These are phyloP conservation scores for Drosophila emarginata DNA, from an alignment of 2,888 invertebrate genomes.

Conservation along the genomic window DNA sequence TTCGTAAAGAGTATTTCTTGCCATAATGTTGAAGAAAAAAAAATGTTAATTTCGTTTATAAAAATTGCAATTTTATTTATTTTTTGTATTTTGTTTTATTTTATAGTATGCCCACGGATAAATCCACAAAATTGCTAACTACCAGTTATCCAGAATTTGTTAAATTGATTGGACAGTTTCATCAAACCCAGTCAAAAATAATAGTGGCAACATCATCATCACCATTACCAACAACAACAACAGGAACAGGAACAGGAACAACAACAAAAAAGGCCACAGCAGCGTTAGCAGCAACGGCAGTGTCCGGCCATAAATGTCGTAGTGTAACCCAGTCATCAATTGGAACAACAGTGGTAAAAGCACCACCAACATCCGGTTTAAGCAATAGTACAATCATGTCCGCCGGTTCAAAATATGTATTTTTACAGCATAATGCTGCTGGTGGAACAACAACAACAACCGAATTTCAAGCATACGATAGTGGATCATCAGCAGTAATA, in stretches of 20 bases:
- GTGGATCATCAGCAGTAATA: too few relatives aligned
- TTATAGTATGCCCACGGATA: conserved; percentile 82
- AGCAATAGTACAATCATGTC: conserved; percentile 2
- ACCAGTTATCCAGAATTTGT: conserved; percentile 69
- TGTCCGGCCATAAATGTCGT: conserved; percentile 58
- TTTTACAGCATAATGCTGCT: conserved; percentile 80
- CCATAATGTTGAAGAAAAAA: too few relatives aligned
- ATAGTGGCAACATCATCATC: too few relatives aligned
- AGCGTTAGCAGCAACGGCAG: conserved; percentile 50
- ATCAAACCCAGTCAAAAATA: conserved; percentile 48
- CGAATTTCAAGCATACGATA: conserved; percentile 1
- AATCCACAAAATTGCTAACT: conserved; percentile 79
- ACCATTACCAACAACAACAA: conserved; percentile 51
- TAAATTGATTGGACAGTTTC: conserved; percentile 72
- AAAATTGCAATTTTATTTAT: conserved; percentile 1
- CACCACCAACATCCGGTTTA: conserved; percentile 47
- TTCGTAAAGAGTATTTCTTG: too few relatives aligned
- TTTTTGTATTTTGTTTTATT: conserved; percentile 15
- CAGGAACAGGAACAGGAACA: conserved; percentile 45
- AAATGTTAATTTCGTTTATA: not conserved
- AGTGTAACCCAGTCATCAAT: conserved; percentile 51
- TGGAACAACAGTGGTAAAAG: conserved; percentile 33
- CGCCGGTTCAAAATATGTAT: conserved; percentile 80
- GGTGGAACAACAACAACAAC: conserved; percentile 30
- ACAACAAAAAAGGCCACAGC: conserved; percentile 45